A percentile compares a stretch with the other conserved stretches of the same genome.
Conservation (phyloP, 2,888 invertebrate species). For the Andrena marginata region DNA sequence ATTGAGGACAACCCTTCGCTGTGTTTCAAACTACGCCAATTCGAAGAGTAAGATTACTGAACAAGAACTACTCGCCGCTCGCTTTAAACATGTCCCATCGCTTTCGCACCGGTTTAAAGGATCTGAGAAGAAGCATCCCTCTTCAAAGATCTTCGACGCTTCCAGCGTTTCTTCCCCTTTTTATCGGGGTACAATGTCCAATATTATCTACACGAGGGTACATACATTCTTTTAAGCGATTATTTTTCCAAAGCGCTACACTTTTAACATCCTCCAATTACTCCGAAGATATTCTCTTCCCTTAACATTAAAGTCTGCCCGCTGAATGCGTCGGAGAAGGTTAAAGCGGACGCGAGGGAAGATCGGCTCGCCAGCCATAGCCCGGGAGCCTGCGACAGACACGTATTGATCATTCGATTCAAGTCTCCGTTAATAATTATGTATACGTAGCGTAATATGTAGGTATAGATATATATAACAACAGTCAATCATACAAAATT, state of each 20-base stretch:
- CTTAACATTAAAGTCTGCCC: background rate
- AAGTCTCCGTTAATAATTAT: slow-evolving; percentile 58
- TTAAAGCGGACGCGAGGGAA: background rate
- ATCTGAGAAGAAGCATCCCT: background rate
- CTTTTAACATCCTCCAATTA: background rate
- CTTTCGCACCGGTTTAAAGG: background rate
- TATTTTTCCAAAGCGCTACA: background rate
- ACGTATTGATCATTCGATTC: slow-evolving; percentile 35
- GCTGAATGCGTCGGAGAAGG: background rate
- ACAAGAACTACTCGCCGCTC: background rate
- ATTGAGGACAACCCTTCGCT: background rate
- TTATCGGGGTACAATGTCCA: background rate
- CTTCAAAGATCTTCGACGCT: background rate
- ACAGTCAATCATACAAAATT: slow-evolving; percentile 80
- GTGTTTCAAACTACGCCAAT: background rate
- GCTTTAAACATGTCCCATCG: background rate
- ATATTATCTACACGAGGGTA: slow-evolving; percentile 2
- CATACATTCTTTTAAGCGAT: background rate
- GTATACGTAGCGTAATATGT: slow-evolving; percentile 54
- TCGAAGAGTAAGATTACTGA: background rate
- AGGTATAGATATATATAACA: slow-evolving; percentile 72
- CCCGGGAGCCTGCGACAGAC: slow-evolving; percentile 44
- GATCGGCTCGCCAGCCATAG: background rate
- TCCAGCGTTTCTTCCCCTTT: background rate
- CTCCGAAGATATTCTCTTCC: background rate